Evolutionary conservation across 2,113 vertebrate genomes (phyloP), one percentile per base, ranked within the genome.

Genomic region (Empidonax traillii): DNA sequence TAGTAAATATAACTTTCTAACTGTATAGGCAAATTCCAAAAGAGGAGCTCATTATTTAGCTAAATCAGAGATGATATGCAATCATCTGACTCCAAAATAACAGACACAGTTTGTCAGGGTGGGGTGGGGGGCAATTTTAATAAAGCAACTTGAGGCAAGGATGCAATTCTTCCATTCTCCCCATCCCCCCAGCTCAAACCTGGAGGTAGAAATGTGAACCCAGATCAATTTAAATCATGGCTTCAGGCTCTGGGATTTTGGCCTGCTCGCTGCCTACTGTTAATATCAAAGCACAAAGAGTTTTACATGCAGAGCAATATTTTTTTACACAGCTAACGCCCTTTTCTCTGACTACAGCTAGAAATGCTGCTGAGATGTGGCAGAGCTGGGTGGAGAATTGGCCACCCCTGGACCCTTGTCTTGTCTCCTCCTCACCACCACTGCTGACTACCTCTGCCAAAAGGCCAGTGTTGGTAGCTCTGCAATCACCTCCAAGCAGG

Each of bases 201-300:
- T 86, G 72, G 39, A 89, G 72, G 59, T 16, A 86, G 73, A 89
- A 94, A 81, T 27, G 47, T 61, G 68, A 89, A 85, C 53, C 63
- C 16, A 92, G 83, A 89, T 94, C 95, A 96, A 65, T 90, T 96
- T 92, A 97, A 97, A 87, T 81, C 80, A 92, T 63, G 44, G 35
- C 80, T 92, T 87, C 76, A 72, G 84, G 94, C 86, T 71, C 37
- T 56, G 44, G 47, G 68, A 56, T 33, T 95, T 96, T 95, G 95
- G 94, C 94, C 84, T 0, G 0, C 61, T 95, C 73, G 12, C 47
- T 93, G 47, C 76, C 87, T 95, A 41, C 84, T 78, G 52, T 89
- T 89, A 92, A 87, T 94, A 96, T 95, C 94, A 96, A 95, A 94
- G 94, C 80, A 89, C 35, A 43, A 56, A 23, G 35, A 95, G 52